A percentile compares a stretch with the other conserved stretches of the same genome.
These are phyloP conservation scores for Miniopterus natalensis DNA, from an alignment of 2,113 vertebrate species.

Conservation along the genomic window DNA sequence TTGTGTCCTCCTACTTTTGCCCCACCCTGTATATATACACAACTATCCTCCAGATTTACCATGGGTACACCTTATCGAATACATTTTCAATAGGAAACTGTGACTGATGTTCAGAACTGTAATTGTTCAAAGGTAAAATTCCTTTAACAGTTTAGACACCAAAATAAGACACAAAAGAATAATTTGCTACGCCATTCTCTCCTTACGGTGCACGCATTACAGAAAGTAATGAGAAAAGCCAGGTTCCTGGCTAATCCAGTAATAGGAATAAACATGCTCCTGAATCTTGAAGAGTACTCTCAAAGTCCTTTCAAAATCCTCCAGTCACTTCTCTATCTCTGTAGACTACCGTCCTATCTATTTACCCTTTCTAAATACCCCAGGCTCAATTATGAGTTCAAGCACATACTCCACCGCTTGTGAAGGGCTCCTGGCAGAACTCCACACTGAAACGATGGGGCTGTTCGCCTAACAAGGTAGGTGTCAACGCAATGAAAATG, in stretches of 20 bases:
- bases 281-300: neutral
- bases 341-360: neutral
- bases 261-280: neutral
- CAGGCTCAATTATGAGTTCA: conserved; percentile 57
- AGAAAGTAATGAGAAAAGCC: conserved; percentile 47
- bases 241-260: neutral
- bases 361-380: conserved; percentile 52
- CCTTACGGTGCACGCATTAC: neutral
- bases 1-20: neutral
- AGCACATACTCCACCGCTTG: conserved; percentile 29
- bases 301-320: neutral
- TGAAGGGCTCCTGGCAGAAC: neutral
- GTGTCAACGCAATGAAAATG: too few relatives aligned
- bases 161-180: conserved; percentile 53
- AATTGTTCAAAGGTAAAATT: conserved; percentile 44
- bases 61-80: neutral
- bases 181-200: neutral
- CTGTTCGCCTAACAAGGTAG: neutral
- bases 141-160: conserved; percentile 14
- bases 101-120: neutral
- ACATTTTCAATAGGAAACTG: conserved; percentile 64
- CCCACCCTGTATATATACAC: neutral
- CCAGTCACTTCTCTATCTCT: conserved; percentile 41
- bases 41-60: neutral
- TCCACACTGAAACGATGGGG: conserved; percentile 34